phyloP scores from a whole-genome alignment of 2,113 vertebrate species.

The Cyanistes caeruleus region DNA sequence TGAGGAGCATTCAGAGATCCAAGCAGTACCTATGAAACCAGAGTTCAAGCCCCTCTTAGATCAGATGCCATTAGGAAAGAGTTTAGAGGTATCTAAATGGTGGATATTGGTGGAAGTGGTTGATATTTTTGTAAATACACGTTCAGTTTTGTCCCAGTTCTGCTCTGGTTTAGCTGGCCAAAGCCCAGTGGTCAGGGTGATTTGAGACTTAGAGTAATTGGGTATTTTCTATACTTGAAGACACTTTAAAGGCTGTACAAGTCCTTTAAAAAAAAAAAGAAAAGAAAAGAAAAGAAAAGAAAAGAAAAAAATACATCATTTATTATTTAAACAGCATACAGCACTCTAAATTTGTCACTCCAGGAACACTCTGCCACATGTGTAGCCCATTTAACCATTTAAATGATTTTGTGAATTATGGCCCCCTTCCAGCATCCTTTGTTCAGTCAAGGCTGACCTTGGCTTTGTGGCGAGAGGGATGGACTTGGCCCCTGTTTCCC shows the following conservation, averaged over 20 bases:
- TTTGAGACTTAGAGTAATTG: not conserved
- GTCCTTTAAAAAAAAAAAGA: not conserved
- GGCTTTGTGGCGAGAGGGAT: not conserved
- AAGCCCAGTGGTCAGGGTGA: slow-evolving; percentile 5
- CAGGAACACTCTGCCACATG: slow-evolving; percentile 34
- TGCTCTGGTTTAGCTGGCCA: not conserved
- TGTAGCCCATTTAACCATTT: slow-evolving; percentile 59
- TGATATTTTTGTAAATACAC: slow-evolving; percentile 34
- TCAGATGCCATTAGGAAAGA: slow-evolving; percentile 60
- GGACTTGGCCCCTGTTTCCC: not conserved
- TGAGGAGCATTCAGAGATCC: slow-evolving; percentile 75
- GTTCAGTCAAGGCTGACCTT: not conserved
- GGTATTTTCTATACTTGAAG: slow-evolving; percentile 17
- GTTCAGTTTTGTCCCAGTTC: not conserved
- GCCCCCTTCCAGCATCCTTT: slow-evolving; percentile 19
- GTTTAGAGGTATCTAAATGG: slow-evolving; percentile 49
- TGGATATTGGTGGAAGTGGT: not conserved
- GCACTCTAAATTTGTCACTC: slow-evolving; percentile 46
- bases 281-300: not conserved
- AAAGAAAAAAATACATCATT: not conserved
- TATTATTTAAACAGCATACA: slow-evolving; percentile 63
- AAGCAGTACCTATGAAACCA: slow-evolving; percentile 70
- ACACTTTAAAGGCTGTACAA: slow-evolving; percentile 21
- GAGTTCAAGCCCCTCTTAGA: slow-evolving; percentile 64
- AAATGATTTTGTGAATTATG: slow-evolving; percentile 18